Percentiles rank a stretch among this genome's conserved stretches.
phyloP scores from a whole-genome alignment of 2,797 vertebrate genomes.

The Erpetoichthys calabaricus region DNA sequence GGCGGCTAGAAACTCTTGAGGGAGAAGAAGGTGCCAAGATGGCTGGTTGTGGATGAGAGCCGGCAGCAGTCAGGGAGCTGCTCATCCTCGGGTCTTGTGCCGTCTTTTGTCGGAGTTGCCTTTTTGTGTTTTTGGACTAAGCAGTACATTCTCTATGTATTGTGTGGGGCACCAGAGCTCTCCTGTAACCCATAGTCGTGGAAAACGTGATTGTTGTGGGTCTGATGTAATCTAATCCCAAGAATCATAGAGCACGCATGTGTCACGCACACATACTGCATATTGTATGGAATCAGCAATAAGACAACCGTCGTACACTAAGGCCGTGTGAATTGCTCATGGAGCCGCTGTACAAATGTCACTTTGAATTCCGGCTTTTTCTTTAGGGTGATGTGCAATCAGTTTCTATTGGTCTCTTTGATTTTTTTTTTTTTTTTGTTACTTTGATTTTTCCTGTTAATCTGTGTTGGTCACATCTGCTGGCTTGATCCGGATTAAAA shows the following conservation, averaged over 20 bases:
- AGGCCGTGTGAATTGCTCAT: constrained; percentile 36
- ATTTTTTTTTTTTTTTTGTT: constrained; percentile 9
- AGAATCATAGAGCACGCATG: constrained; percentile 24
- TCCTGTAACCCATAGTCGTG: constrained; percentile 2
- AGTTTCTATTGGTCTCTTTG: constrained; percentile 32
- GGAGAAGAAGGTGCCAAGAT: background rate
- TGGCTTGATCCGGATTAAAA: constrained; percentile 22
- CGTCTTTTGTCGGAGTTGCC: constrained; percentile 5
- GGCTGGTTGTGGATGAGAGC: too few relatives aligned
- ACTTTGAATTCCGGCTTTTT: constrained; percentile 52
- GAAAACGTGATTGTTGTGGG: constrained; percentile 6
- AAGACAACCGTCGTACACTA: constrained; percentile 48
- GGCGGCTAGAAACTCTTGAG: background rate
- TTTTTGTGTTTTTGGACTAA: constrained; percentile 30
- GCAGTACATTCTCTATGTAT: constrained; percentile 34
- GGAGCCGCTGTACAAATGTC: constrained; percentile 36
- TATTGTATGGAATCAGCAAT: constrained; percentile 79
- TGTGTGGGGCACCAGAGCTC: constrained; percentile 15
- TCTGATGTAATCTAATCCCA: constrained; percentile 28
- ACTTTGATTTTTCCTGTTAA: constrained; percentile 11
- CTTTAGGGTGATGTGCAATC: constrained; percentile 87
- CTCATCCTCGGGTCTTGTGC: too few relatives aligned
- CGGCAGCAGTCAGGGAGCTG: too few relatives aligned
- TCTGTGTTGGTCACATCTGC: constrained; percentile 12
- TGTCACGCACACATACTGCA: constrained; percentile 22